Percentiles rank a stretch among this genome's conserved stretches.
These are phyloP conservation scores for Brachypterus glaber DNA, from an alignment of 2,888 invertebrate genomes.

Conservation along the genomic window DNA sequence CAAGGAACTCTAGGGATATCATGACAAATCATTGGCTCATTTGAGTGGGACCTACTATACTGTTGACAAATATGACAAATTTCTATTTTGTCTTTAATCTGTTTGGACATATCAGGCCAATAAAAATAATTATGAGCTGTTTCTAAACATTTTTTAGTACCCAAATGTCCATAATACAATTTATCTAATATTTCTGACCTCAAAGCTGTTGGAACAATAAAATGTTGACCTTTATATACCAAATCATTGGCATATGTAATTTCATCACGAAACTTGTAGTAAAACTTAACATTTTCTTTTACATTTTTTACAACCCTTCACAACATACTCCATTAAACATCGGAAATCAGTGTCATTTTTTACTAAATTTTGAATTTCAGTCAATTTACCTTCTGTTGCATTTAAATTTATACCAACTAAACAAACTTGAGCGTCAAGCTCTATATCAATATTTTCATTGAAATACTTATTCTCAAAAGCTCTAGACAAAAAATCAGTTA, in stretches of 20 bases:
- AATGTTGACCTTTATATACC: no score
- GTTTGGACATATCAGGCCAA: slow-evolving; percentile 6
- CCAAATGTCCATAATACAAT: neutral
- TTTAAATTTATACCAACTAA: slow-evolving; percentile 3
- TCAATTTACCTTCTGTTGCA: neutral
- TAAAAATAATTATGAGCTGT: slow-evolving; percentile 3
- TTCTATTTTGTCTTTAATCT: slow-evolving; percentile 4
- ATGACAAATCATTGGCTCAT: slow-evolving; percentile 10
- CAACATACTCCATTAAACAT: neutral
- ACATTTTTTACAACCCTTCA: neutral
- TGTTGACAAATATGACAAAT: slow-evolving; percentile 5
- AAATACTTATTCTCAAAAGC: slow-evolving; percentile 5
- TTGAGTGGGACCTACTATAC: neutral
- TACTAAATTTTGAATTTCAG: neutral
- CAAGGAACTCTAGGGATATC: slow-evolving; percentile 5
- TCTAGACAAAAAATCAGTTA: slow-evolving; percentile 2
- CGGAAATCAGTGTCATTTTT: neutral
- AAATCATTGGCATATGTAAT: neutral
- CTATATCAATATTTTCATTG: no score
- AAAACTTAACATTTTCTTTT: neutral
- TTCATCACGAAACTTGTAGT: neutral
- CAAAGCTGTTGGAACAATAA: neutral
- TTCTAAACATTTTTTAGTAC: no score
- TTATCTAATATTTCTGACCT: neutral
- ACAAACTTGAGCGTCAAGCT: slow-evolving; percentile 5